Percentiles rank a stretch among this genome's conserved stretches.
These are phyloP conservation scores for Spongia lamella DNA, from an alignment of 37 sponge, comb jelly and placozoan species.

Conservation along the genomic window DNA sequence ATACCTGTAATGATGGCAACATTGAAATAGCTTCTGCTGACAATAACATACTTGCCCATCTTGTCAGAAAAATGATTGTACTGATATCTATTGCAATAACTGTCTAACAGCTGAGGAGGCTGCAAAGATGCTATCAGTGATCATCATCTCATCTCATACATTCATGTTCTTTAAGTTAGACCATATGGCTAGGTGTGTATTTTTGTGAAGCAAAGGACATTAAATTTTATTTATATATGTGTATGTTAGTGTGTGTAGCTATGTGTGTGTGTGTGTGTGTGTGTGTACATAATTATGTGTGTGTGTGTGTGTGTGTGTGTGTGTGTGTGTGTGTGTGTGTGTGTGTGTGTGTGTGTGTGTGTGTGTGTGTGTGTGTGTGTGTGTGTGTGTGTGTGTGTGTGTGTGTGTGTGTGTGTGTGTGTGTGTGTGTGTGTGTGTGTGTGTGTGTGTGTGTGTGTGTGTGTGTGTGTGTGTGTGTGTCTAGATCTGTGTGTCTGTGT, in stretches of 20 bases:
- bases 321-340: slow-evolving; percentile 28
- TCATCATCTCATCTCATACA: neutral
- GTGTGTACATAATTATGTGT: slow-evolving; percentile 10
- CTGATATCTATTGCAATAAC: no score
- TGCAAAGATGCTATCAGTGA: no score
- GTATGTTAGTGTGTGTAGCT: slow-evolving; percentile 10
- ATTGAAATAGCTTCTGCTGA: no score
- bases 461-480: slow-evolving; percentile 45
- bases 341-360: slow-evolving; percentile 23
- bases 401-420: slow-evolving; percentile 50
- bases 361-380: slow-evolving; percentile 15
- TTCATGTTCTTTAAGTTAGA: neutral
- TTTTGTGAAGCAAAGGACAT: slow-evolving; percentile 2
- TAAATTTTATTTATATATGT: neutral
- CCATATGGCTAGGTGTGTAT: neutral
- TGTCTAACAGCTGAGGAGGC: no score
- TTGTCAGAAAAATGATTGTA: no score
- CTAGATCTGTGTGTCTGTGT: no score
- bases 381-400: slow-evolving; percentile 6
- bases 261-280: slow-evolving; percentile 22
- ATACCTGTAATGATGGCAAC: no score
- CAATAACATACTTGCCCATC: no score
- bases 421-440: slow-evolving; percentile 44
- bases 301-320: slow-evolving; percentile 31
- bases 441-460: slow-evolving; percentile 48